A percentile compares a stretch with the other conserved stretches of the same genome.
Evolutionary conservation across 2,888 invertebrate species (phyloP).

Genomic region (Scaptomyza cyrtandrae): DNA sequence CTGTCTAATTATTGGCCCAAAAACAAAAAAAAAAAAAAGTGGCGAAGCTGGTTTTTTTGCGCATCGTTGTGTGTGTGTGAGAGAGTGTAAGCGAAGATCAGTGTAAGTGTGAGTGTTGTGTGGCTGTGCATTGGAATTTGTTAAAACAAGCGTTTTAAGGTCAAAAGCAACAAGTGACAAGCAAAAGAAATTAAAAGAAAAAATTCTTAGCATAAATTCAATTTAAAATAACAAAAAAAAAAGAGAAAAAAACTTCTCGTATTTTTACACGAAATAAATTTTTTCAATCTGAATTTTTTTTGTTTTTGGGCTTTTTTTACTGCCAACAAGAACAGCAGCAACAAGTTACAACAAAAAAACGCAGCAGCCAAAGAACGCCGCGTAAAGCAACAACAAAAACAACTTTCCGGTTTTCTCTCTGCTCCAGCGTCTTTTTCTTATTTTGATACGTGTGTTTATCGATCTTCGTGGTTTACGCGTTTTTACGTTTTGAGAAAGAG

Average conservation of each 20-base stretch:
- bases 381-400: constrained; percentile 37
- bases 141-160: constrained; percentile 68
- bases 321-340: constrained; percentile 34
- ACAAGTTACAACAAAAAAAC: constrained; percentile 19
- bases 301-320: constrained; percentile 28
- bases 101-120: constrained; percentile 19
- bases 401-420: constrained; percentile 76
- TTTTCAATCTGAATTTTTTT: constrained; percentile 35
- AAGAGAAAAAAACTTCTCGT: constrained; percentile 20
- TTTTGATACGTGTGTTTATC: constrained; percentile 60
- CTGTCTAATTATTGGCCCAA: constrained; percentile 63
- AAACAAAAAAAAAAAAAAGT: constrained; percentile 60
- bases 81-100: constrained; percentile 14
- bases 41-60: constrained; percentile 69
- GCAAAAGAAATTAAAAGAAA: constrained; percentile 15
- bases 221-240: constrained; percentile 28
- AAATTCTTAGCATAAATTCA: constrained; percentile 65
- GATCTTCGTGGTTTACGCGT: constrained; percentile 75
- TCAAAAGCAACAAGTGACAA: constrained; percentile 75
- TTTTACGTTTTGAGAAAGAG: constrained; percentile 37
- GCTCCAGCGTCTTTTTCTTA: constrained; percentile 39
- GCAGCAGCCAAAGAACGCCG: constrained; percentile 51
- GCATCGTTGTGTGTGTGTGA: constrained; percentile 40
- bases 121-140: constrained; percentile 71
- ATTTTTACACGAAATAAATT: constrained; percentile 36